Evolutionary conservation across 1,140 invertebrate species (phyloP).

Genomic region (Sycophila sp.): DNA sequence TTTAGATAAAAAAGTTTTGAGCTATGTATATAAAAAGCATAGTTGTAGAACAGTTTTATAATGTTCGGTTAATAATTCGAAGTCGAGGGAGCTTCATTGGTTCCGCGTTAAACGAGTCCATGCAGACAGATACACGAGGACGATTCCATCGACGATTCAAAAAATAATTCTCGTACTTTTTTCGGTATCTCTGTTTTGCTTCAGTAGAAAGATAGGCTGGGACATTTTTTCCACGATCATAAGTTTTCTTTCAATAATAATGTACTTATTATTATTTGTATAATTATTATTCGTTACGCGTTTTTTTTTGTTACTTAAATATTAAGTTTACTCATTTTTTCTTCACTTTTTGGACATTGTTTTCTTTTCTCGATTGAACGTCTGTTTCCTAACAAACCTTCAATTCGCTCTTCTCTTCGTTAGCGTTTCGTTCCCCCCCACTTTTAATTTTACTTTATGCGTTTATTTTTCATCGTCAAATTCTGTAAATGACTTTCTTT

Average conservation of each 20-base stretch:
- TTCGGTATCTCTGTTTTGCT: conserved; percentile 40
- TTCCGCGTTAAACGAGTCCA: background rate
- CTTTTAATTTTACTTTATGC: no score
- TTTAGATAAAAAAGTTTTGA: background rate
- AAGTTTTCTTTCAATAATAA: conserved; percentile 45
- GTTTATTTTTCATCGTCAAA: conserved; percentile 23
- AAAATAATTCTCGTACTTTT: conserved; percentile 56
- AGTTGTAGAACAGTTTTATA: no score
- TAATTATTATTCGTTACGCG: conserved; percentile 33
- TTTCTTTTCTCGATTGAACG: conserved; percentile 24
- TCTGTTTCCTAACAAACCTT: conserved; percentile 17
- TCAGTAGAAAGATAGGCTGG: conserved; percentile 59
- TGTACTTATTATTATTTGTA: conserved; percentile 37
- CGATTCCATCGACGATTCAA: conserved; percentile 56
- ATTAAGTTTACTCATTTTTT: conserved; percentile 28
- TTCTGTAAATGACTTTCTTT: conserved; percentile 39
- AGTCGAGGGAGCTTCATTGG: background rate
- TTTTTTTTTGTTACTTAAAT: conserved; percentile 18
- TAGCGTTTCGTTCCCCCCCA: conserved; percentile 4
- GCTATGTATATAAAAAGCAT: background rate
- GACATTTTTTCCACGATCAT: conserved; percentile 50
- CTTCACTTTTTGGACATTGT: conserved; percentile 35
- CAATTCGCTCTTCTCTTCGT: background rate
- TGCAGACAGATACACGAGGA: conserved; percentile 5
- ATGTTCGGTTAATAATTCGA: no score